Base-by-base conservation (phyloP, 2,888 invertebrate genomes). In the Xanthorhoe spadicearia region DNA sequence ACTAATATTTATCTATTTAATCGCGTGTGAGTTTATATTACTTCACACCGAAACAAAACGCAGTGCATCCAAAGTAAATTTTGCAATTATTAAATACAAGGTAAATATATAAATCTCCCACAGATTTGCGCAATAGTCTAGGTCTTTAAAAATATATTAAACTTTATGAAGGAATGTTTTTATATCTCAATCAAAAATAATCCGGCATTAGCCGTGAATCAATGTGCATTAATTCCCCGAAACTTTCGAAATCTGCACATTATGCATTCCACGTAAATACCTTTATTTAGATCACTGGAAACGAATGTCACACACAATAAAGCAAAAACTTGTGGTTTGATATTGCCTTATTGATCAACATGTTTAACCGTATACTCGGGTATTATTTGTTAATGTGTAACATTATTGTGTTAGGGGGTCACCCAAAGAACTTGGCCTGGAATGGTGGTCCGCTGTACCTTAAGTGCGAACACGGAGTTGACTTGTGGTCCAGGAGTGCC, bases 401-500 rank as follows among this genome's bases (percentile, higher is more conserved):
- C 55, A 51, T 64, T 61, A 61, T 58, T 48, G 64, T 72, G 62
- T 50, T 69, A 55, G 65, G 73, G 57, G 76, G 79, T 48, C 80
- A 83, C 63, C 81, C 78, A n/a, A 85, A 83, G 49, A 91, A 76
- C 86, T 70, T 89, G 35, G 88, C 86, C 2, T 94, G 94, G 93
- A 88, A 83, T 52, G 92, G 92, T 1, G 92, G 86, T 2, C 86
- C 89, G 0, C 70, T 90, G 56, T 83, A 90, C 65, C 86, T 92
- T 78, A 89, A 94, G 5, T 93, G 93, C 72, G 87, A 88, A 13
- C 84, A 92, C 60, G 92, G 93, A 10, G 87, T 89, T 55, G 91
- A 92, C 46, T 87, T 94, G 49, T 94, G 94, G 84, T 87, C 89
- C 52, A 83, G 83, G 1, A 92, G 90, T 58, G 94, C 94, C 0